Conservation (phyloP, 2,113 vertebrate species). For the Aegotheles bennettii region DNA sequence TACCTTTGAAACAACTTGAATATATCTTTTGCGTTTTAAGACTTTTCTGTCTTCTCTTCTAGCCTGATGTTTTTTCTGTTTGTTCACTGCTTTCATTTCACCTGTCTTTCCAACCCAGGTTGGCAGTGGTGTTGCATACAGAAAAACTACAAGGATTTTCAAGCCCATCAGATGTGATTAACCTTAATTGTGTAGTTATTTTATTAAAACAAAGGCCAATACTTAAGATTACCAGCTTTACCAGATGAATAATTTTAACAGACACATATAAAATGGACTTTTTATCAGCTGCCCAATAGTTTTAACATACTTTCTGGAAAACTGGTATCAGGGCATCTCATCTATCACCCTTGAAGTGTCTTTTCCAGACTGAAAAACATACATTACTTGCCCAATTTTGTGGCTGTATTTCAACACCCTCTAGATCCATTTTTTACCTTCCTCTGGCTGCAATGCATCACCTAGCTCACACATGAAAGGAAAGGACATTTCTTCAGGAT, state of each 20-base stretch:
- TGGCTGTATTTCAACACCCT: neutral
- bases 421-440: neutral
- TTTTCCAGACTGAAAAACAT: neutral
- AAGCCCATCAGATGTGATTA: neutral
- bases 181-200: neutral
- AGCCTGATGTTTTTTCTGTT: neutral
- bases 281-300: neutral
- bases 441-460: neutral
- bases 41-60: neutral
- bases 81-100: neutral
- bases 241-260: constrained; percentile 5
- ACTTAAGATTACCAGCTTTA: neutral
- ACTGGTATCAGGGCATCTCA: neutral
- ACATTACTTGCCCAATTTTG: neutral
- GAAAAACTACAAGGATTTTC: neutral
- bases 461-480: neutral
- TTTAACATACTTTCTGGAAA: neutral
- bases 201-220: neutral
- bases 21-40: neutral
- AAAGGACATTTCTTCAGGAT: neutral
- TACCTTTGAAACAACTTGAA: neutral
- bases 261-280: neutral
- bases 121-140: neutral
- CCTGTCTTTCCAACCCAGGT: neutral
- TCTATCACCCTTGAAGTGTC: neutral